These are phyloP conservation scores for Aelia acuminata DNA, from an alignment of 2,888 invertebrate species.

Conservation along the genomic window DNA sequence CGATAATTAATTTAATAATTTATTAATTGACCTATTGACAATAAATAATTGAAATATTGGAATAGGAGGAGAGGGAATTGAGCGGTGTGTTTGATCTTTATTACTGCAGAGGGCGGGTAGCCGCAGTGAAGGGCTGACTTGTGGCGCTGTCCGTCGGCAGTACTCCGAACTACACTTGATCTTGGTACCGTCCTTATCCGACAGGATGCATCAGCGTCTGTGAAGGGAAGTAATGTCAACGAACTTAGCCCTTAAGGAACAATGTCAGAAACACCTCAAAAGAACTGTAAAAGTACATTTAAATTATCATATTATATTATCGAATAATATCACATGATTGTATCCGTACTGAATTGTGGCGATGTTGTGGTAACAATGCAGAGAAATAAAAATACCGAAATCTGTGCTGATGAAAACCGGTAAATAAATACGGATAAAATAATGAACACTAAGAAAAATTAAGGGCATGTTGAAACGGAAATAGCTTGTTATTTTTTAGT, in stretches of 20 bases:
- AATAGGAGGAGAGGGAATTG: not conserved
- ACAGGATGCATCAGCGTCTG: not conserved
- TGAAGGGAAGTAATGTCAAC: not conserved
- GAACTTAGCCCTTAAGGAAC: not conserved
- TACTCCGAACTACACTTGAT: not conserved
- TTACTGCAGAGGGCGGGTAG: conserved; percentile 49
- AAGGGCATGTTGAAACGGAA: too few relatives aligned
- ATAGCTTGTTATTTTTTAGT: too few relatives aligned
- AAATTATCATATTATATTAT: too few relatives aligned
- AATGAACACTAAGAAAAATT: too few relatives aligned
- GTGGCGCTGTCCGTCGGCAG: not conserved
- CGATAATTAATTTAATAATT: too few relatives aligned
- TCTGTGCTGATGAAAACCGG: too few relatives aligned
- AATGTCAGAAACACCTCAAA: not conserved
- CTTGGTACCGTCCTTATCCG: not conserved
- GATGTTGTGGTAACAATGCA: too few relatives aligned
- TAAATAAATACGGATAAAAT: too few relatives aligned
- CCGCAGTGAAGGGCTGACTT: conserved; percentile 1
- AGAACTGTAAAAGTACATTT: too few relatives aligned
- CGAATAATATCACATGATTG: too few relatives aligned
- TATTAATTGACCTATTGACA: not conserved
- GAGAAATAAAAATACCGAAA: too few relatives aligned
- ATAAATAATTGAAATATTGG: not conserved
- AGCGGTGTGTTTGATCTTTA: conserved; percentile 55
- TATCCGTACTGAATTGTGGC: too few relatives aligned